Conservation (phyloP, 2,113 vertebrate species). For the Vulpes lagopus region DNA sequence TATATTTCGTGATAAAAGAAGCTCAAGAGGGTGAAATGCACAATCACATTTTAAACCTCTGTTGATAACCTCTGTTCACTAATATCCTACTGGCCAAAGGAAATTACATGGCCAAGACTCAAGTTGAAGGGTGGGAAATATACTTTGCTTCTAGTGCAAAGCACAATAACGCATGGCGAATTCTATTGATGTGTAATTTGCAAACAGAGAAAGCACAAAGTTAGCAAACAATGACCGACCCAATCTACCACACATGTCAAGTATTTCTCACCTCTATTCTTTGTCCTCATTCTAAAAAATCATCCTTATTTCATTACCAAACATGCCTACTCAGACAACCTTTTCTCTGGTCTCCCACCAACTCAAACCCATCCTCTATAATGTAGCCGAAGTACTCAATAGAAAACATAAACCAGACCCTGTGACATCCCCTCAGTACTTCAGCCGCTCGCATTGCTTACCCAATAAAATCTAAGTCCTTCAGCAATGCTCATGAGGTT, state of each 20-base stretch:
- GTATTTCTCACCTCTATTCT: neutral
- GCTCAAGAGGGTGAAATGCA: neutral
- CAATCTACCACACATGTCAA: neutral
- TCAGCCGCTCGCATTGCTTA: neutral
- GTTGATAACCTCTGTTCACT: neutral
- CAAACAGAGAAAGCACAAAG: neutral
- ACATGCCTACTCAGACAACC: neutral
- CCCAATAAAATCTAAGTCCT: neutral
- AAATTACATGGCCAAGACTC: neutral
- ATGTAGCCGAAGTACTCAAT: neutral
- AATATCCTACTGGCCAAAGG: neutral
- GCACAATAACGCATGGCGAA: neutral
- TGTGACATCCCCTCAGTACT: too few relatives aligned
- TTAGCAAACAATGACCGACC: neutral
- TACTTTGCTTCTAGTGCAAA: neutral
- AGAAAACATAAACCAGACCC: neutral
- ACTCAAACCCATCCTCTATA: neutral
- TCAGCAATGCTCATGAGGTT: neutral
- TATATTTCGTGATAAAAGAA: neutral
- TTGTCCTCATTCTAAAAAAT: neutral
- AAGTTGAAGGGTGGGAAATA: neutral
- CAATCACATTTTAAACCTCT: neutral
- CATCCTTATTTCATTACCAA: neutral
- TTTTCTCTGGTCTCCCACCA: neutral
- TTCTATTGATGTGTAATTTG: neutral